Evolutionary conservation across 2,797 vertebrate species (phyloP).

Genomic region (Brachymystax lenok): DNA sequence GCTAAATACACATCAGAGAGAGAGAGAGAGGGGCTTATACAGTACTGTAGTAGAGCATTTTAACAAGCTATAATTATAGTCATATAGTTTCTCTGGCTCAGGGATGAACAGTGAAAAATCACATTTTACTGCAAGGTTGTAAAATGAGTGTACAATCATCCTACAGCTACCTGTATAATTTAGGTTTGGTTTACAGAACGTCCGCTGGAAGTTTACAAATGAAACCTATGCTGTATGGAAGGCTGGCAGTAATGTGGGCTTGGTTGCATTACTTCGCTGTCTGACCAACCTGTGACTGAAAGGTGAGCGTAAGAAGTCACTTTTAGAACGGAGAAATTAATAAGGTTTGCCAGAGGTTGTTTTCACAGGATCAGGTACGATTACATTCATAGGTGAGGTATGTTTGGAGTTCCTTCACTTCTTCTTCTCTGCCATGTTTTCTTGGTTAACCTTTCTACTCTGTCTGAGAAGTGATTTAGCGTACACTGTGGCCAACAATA

Average conservation of each 20-base stretch:
- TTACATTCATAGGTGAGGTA: slow-evolving; percentile 12
- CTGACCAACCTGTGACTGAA: background rate
- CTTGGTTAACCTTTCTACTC: slow-evolving; percentile 3
- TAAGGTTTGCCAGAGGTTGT: slow-evolving; percentile 32
- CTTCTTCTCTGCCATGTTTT: background rate
- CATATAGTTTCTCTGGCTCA: no score
- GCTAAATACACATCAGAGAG: no score
- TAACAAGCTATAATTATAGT: no score
- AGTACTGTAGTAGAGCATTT: no score
- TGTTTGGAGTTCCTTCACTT: slow-evolving; percentile 19
- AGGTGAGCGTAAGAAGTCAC: slow-evolving; percentile 1
- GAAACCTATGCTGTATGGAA: background rate
- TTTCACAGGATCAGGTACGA: slow-evolving; percentile 35
- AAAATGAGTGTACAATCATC: no score
- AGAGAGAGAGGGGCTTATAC: no score
- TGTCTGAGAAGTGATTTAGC: slow-evolving; percentile 11
- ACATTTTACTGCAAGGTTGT: no score
- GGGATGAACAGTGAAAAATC: no score
- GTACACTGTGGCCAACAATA: slow-evolving; percentile 30
- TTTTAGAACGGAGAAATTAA: slow-evolving; percentile 20
- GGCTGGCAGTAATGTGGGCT: no score
- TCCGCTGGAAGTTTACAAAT: background rate
- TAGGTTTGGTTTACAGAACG: background rate
- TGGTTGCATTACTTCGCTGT: no score
- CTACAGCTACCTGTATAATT: background rate